phyloP scores from a whole-genome alignment of 2,113 vertebrate species.

The Dasyornis broadbenti region DNA sequence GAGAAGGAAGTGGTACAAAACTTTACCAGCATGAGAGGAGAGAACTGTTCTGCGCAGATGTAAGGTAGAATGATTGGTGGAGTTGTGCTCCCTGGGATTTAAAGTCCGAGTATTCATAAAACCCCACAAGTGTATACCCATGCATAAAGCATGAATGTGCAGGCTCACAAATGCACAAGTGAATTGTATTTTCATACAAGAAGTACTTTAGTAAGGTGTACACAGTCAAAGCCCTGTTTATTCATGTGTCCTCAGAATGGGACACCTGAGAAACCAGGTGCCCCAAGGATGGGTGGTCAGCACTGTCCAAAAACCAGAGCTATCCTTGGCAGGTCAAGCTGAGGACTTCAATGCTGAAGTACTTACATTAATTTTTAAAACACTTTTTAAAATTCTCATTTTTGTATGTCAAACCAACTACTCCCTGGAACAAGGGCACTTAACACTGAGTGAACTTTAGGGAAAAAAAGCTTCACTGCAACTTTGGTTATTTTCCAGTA shows the following conservation, averaged over 20 bases:
- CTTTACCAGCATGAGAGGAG: not conserved
- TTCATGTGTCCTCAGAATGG: not conserved
- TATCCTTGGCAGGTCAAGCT: not conserved
- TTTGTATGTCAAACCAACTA: not conserved
- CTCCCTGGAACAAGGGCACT: not conserved
- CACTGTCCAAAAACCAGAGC: not conserved
- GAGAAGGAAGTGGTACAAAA: not conserved
- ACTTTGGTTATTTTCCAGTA: not conserved
- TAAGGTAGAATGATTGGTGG: not conserved
- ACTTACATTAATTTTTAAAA: not conserved
- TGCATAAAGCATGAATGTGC: not conserved
- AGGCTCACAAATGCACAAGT: not conserved
- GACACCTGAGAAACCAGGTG: not conserved
- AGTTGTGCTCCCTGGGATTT: not conserved
- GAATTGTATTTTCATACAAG: not conserved
- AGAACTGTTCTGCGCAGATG: not conserved
- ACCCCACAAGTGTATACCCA: not conserved
- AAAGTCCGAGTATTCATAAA: not conserved
- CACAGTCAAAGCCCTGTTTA: not conserved
- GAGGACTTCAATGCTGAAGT: not conserved
- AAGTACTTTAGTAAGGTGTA: not conserved
- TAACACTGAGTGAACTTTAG: not conserved
- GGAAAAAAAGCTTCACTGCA: not conserved
- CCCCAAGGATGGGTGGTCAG: not conserved
- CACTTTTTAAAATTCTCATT: not conserved